Conservation (phyloP, 2,113 vertebrate genomes). For the Xyrauchen texanus region DNA sequence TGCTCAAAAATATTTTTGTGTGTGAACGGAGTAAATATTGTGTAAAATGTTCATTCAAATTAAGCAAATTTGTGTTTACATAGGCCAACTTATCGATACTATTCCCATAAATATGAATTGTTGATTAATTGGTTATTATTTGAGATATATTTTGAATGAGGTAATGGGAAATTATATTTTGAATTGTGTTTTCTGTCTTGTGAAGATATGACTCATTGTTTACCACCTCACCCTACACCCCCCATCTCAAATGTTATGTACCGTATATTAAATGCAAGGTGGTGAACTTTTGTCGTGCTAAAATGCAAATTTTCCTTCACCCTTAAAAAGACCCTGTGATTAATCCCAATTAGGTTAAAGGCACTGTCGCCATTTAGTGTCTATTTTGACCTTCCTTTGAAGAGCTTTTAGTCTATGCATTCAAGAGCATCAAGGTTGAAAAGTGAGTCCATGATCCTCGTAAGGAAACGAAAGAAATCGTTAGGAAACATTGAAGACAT, state of each 20-base stretch:
- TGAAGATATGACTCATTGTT: conserved; percentile 15
- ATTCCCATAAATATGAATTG: conserved; percentile 26
- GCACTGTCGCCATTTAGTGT: background rate
- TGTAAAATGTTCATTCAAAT: too few species aligned
- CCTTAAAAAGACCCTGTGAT: background rate
- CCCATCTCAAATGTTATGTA: background rate
- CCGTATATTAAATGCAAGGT: background rate
- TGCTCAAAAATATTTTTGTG: too few species aligned
- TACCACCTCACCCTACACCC: conserved; percentile 13
- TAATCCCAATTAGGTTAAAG: background rate
- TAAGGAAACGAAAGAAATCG: background rate
- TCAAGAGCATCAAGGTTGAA: background rate
- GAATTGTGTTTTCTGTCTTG: background rate
- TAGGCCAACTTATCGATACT: background rate
- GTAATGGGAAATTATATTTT: conserved; percentile 36
- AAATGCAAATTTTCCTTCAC: background rate
- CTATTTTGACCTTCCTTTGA: background rate
- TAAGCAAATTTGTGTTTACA: too few species aligned
- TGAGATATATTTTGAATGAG: conserved; percentile 30
- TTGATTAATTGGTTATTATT: background rate
- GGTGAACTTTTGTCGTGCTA: conserved; percentile 21
- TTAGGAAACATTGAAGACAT: background rate
- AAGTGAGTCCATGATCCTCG: background rate
- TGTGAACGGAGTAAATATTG: too few species aligned
- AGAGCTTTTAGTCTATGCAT: background rate